phyloP scores from a whole-genome alignment of 2,888 invertebrate species.

The Apoderus coryli region DNA sequence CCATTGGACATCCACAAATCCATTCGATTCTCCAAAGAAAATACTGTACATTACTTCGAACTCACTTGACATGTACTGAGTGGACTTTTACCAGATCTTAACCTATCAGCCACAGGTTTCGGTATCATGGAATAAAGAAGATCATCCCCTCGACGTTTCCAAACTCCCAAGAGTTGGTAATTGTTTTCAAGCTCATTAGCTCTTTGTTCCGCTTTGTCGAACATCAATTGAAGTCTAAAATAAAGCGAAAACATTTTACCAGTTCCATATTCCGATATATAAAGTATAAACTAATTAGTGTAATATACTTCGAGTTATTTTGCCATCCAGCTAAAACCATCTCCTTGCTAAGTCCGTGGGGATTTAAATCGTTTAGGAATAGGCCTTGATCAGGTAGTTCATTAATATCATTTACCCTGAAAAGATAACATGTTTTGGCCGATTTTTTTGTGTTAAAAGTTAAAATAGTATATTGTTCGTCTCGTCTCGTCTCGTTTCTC shows the following conservation, averaged over 20 bases:
- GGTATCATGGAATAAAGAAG: constrained; percentile 88
- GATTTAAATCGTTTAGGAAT: constrained; percentile 70
- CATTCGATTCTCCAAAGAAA: too few relatives aligned
- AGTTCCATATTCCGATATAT: too few relatives aligned
- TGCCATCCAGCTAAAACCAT: constrained; percentile 77
- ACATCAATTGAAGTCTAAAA: constrained; percentile 57
- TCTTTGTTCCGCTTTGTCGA: constrained; percentile 67
- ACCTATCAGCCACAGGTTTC: constrained; percentile 64
- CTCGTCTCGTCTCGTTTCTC: too few relatives aligned
- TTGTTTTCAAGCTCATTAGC: constrained; percentile 67
- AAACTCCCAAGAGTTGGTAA: constrained; percentile 60
- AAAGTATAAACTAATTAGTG: constrained; percentile 11
- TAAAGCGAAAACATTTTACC: too few relatives aligned
- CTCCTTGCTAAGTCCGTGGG: constrained; percentile 71
- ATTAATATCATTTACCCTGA: constrained; percentile 66
- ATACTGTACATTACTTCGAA: neutral
- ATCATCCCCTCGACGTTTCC: constrained; percentile 76
- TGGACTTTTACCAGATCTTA: constrained; percentile 60
- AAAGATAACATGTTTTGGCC: too few relatives aligned
- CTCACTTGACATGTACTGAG: constrained; percentile 65
- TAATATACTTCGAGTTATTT: constrained; percentile 60
- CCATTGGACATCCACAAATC: too few relatives aligned
- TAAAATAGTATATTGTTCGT: too few relatives aligned
- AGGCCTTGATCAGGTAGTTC: constrained; percentile 68
- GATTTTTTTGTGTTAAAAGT: too few relatives aligned